These are phyloP conservation scores for Daboia siamensis DNA, from an alignment of 2,113 vertebrate genomes.

Conservation along the genomic window DNA sequence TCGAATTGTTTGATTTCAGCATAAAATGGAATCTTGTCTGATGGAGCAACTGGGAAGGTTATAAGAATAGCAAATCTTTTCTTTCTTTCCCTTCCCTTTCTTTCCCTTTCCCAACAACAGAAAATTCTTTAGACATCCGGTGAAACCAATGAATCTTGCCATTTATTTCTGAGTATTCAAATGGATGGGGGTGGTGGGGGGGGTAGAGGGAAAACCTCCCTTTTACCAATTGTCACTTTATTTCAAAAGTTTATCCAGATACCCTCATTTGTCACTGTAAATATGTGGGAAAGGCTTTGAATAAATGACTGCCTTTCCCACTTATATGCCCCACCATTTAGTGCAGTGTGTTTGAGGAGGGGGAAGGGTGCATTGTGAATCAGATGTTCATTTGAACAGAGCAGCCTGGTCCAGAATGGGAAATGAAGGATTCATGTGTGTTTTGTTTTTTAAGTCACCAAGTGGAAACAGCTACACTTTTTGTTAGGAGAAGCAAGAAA, in stretches of 20 bases:
- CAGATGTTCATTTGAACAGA: not conserved
- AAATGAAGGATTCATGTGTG: not conserved
- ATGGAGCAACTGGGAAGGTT: not conserved
- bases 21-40: not conserved
- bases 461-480: not conserved
- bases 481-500: not conserved
- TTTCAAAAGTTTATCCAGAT: conserved; percentile 32
- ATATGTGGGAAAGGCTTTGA: conserved; percentile 48
- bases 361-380: not conserved
- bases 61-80: not conserved
- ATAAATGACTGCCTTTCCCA: conserved; percentile 56
- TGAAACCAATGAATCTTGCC: not conserved
- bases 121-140: not conserved
- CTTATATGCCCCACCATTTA: conserved; percentile 25
- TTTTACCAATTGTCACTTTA: conserved; percentile 15
- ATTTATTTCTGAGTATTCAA: not conserved
- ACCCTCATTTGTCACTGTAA: conserved; percentile 60
- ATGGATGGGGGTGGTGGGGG: not conserved
- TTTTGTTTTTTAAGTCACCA: not conserved
- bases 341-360: not conserved
- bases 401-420: not conserved
- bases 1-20: rapidly evolving
- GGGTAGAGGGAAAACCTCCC: not conserved
- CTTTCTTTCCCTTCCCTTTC: not conserved
- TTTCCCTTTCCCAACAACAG: not conserved